phyloP scores from a whole-genome alignment of 2,888 invertebrate species.

The Nemotelus pantherinus region DNA sequence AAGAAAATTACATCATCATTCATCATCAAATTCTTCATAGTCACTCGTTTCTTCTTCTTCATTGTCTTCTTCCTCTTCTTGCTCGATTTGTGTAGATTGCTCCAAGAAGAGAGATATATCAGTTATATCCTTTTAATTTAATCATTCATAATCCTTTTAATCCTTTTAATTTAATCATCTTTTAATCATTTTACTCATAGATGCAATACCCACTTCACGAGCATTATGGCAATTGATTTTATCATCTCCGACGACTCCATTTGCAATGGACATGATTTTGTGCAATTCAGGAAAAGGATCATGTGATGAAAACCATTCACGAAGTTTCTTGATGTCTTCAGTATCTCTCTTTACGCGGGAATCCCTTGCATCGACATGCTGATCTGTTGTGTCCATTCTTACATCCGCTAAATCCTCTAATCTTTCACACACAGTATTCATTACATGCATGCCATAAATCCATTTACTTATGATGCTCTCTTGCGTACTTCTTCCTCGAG shows the following conservation, averaged over 20 bases:
- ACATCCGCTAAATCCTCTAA: conserved; percentile 57
- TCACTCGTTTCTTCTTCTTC: neutral
- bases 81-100: neutral
- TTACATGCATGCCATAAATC: conserved; percentile 57
- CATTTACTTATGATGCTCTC: conserved; percentile 61
- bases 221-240: conserved; percentile 52
- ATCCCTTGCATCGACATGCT: conserved; percentile 61
- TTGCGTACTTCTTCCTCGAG: conserved; percentile 53
- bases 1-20: too few relatives aligned
- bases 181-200: conserved; percentile 56
- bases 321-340: conserved; percentile 55
- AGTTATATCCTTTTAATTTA: neutral
- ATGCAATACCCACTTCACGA: conserved; percentile 56
- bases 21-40: too few relatives aligned
- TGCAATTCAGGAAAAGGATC: conserved; percentile 45
- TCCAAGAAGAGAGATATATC: neutral
- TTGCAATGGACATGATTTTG: conserved; percentile 50
- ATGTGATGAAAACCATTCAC: conserved; percentile 57
- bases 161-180: too few relatives aligned
- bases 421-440: conserved; percentile 56
- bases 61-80: neutral
- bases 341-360: conserved; percentile 57
- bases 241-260: conserved; percentile 51
- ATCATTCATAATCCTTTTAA: too few relatives aligned
- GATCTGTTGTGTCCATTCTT: conserved; percentile 57